Evolutionary conservation across 2,888 invertebrate genomes (phyloP), one percentile per base, ranked within the genome.

Genomic region (Drosophila subsilvestris): DNA sequence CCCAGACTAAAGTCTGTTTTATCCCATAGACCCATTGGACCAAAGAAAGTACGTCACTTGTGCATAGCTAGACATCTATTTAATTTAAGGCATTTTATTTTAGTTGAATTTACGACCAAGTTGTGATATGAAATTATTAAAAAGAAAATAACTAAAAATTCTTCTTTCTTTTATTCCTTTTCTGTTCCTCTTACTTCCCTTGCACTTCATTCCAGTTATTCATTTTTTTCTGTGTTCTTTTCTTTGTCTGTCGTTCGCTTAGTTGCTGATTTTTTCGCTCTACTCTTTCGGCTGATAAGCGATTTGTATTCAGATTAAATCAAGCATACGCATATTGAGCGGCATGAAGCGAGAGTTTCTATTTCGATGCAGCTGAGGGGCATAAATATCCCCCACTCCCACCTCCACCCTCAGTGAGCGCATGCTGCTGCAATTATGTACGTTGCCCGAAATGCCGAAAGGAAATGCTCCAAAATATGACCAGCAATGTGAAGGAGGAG

Each of bases 301-400:
- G 74, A 84, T 84, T 88, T 86, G 68, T 88, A 83, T 78, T 80
- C 75, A 71, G 68, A 86, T 75, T 88, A 76, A 86, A 76, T 78
- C 78, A 83, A 75, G 65, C 75, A 53, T 61, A 63, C 50, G 44
- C 60, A 49, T 63, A 57, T 50, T 47, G 18, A 58, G 53, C 17
- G 20, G 49, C 20, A 42, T 20, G 49, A 53, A 55, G 54, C 29
- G 48, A 49, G 27, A 17, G 29, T 37, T 9, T 25, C 20, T 45
- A 49, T 59, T 75, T 56, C 50, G 14, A 48, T 50, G 62, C 55
- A 47, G 18, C 54, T 25, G 18, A 25, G 20, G 74, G 32, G 42
- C 32, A 29, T 12, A 51, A 22, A 22, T 22, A 22, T 22, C 47
- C 32, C 32, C n/a, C n/a, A n/a, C n/a, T n/a, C n/a, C n/a, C n/a